Evolutionary conservation across 2,888 invertebrate genomes (phyloP), one percentile per base, ranked within the genome.

Genomic region (Pandemis cinnamomeana): DNA sequence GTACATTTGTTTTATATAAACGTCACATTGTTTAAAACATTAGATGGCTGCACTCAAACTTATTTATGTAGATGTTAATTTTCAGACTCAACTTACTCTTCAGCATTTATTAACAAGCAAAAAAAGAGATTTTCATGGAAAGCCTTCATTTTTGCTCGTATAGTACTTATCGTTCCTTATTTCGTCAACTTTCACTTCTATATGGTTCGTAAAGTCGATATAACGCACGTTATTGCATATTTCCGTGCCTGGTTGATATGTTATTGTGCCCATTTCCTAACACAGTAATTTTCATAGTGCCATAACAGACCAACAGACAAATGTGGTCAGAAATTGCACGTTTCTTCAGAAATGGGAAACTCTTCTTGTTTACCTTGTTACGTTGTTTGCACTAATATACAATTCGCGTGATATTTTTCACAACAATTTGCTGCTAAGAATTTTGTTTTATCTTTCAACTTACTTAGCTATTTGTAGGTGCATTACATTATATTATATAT

Each of bases 1-100:
- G 60, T 62, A 67, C 64, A 75, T 74, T 77, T 75, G 69, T 67
- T 66, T 41, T 55, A 48, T 62, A 71, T 75, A 53, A 72, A 72
- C 46, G 53, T 66, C 61, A 69, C 66, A 13, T 66, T 71, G 55
- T 55, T 8, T 55, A 20, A 55, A 55, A 55, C 8, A 20, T 55
- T 15, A 55, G 7, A 7, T 20, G 11, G 6, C 51, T 15, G 8
- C 55, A 55, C 8, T 55, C 55, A 20, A 15, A 20, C 2, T 7
- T 53, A 53, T 15, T 53, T 20, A 20, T 36, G 27, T 36, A 4
- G 27, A 2, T 36, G 27, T 36, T 48, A 1, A 20, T 15, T 15
- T 61, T 48, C 11, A 8, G 6, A 36, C 7, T 61, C 7, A 15
- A 61, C 8, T 13, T 48, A 13, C 48, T 10, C 10, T 48, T 5